Evolutionary conservation across 23 tunicate genomes (phyloP).

Genomic region (Trididemnum nubilum): DNA sequence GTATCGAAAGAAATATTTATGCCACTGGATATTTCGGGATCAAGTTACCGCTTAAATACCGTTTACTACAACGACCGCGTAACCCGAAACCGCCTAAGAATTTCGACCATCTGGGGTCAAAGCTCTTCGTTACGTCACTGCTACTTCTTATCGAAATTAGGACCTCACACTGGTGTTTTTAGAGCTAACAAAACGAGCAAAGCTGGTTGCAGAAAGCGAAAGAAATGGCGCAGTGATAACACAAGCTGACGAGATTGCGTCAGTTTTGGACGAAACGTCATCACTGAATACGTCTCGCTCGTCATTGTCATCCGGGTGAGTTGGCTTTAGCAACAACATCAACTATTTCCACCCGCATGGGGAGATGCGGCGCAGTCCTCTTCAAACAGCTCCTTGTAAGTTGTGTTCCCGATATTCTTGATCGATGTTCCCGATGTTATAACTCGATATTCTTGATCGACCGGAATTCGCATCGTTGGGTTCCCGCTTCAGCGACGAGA

Average conservation of each 20-base stretch:
- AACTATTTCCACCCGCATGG: too few relatives aligned
- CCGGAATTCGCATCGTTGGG: too few relatives aligned
- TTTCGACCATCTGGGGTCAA: neutral
- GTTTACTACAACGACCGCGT: neutral
- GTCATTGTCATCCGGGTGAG: constrained; percentile 83
- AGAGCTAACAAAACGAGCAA: neutral
- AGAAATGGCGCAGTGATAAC: neutral
- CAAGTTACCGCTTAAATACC: neutral
- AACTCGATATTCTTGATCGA: too few relatives aligned
- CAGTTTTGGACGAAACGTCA: constrained; percentile 50
- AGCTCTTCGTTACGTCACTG: neutral
- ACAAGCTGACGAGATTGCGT: neutral
- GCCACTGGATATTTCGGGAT: too few relatives aligned
- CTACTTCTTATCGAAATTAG: too few relatives aligned
- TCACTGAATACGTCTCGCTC: constrained; percentile 70
- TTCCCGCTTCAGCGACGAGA: too few relatives aligned
- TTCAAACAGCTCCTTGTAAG: too few relatives aligned
- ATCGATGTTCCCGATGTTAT: too few relatives aligned
- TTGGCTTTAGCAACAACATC: neutral
- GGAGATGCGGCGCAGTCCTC: too few relatives aligned
- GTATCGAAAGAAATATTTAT: too few relatives aligned
- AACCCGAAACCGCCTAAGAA: neutral
- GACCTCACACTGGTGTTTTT: too few relatives aligned
- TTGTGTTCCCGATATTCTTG: too few relatives aligned
- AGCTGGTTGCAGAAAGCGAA: neutral